phyloP scores from a whole-genome alignment of 2,888 invertebrate genomes.

The Diadegma fenestrale region DNA sequence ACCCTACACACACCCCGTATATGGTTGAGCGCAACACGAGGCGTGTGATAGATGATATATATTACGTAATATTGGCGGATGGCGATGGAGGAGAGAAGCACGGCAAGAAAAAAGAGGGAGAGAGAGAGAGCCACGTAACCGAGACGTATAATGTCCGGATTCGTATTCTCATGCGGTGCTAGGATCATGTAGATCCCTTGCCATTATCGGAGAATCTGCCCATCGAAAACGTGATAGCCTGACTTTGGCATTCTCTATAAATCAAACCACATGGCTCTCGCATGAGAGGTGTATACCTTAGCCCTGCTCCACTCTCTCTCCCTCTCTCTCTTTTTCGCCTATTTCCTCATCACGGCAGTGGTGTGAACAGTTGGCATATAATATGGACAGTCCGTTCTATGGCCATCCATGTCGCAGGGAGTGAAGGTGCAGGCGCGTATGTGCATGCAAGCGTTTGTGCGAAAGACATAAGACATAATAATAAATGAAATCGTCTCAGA shows the following conservation, averaged over 20 bases:
- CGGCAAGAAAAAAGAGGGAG: constrained; percentile 12
- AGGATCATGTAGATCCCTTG: constrained; percentile 80
- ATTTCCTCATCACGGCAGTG: background rate
- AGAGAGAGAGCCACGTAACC: constrained; percentile 30
- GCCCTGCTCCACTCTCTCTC: constrained; percentile 11
- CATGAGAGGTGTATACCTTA: constrained; percentile 55
- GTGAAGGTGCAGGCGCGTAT: background rate
- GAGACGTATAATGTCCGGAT: constrained; percentile 76
- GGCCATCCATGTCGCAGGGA: background rate
- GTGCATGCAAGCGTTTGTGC: background rate
- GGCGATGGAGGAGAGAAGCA: constrained; percentile 6
- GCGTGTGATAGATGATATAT: constrained; percentile 46
- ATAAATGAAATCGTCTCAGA: background rate
- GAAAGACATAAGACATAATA: background rate
- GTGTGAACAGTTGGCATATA: background rate
- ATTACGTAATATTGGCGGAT: constrained; percentile 27
- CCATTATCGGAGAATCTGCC: constrained; percentile 81
- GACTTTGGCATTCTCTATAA: constrained; percentile 75
- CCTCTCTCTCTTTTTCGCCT: background rate
- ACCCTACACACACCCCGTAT: background rate
- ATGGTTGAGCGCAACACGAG: constrained; percentile 27
- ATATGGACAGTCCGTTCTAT: background rate
- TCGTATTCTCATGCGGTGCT: constrained; percentile 79
- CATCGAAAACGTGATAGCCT: constrained; percentile 79
- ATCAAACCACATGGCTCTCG: constrained; percentile 74